A percentile compares a stretch with the other conserved stretches of the same genome.
phyloP scores from a whole-genome alignment of 2,797 vertebrate species.

The Antrozous pallidus region DNA sequence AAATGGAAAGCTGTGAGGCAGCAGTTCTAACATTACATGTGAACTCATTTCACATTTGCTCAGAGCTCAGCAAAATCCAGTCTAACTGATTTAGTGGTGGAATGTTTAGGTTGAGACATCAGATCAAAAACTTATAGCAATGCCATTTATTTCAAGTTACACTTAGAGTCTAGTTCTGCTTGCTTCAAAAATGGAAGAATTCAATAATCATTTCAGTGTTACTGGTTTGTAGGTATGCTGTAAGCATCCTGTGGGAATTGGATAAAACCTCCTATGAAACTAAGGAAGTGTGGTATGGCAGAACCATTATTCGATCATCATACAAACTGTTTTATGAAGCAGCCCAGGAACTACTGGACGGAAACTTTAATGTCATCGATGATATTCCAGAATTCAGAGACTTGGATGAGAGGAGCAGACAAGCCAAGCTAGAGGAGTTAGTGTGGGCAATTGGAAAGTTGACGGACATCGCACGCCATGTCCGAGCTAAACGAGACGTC shows the following conservation, averaged over 20 bases:
- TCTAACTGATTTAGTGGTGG: background rate
- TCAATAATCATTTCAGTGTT: background rate
- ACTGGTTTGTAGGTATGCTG: conserved; percentile 88
- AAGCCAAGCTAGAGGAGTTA: conserved; percentile 82
- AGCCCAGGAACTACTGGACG: conserved; percentile 91
- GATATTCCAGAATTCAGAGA: conserved; percentile 87
- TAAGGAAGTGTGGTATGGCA: conserved; percentile 86
- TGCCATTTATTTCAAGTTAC: conserved; percentile 9
- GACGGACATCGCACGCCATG: conserved; percentile 87
- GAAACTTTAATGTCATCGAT: conserved; percentile 74
- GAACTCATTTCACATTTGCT: background rate
- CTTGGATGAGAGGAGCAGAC: conserved; percentile 76
- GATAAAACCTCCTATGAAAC: conserved; percentile 84
- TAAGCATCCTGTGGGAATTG: conserved; percentile 95
- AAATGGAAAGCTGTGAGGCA: background rate
- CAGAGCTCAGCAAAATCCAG: background rate
- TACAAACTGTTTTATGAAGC: conserved; percentile 95
- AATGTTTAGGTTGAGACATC: background rate
- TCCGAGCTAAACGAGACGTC: conserved; percentile 86
- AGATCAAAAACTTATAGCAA: background rate
- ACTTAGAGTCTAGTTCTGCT: conserved; percentile 5
- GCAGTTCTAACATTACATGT: background rate
- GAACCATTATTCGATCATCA: conserved; percentile 91
- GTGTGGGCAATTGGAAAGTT: conserved; percentile 86
- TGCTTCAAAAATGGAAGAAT: background rate